Evolutionary conservation across 2,888 invertebrate species (phyloP), one percentile per base, ranked within the genome.

Genomic region (Drosophila parthenogenetica): DNA sequence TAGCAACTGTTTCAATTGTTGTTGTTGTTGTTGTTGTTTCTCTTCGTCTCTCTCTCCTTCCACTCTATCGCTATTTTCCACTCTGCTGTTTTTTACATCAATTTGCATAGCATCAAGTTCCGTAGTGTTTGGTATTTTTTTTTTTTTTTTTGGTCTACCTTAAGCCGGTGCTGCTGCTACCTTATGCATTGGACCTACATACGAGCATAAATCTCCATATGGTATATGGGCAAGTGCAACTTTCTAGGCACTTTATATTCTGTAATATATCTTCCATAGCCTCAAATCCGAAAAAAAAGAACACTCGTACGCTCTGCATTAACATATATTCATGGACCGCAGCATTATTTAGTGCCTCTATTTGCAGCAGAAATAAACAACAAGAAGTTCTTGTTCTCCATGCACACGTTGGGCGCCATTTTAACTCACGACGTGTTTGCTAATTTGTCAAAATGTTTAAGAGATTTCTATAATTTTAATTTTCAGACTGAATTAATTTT

Each of bases 41-140:
- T 67, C 42, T 50, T 8, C 29, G 29, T 29, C 32, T 46, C 17
- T 22, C 25, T 40, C 11, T 39, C 35, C 40, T 13, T 5, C 19
- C 48, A 29, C 2, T 10, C 25, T 46, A 14, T 43, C 43, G 16
- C 19, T 50, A 14, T 58, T 37, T 48, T 51, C 37, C 51, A 46
- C 32, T 42, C 25, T 22, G 16, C 22, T 22, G 22, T 11, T n/a
- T 46, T 54, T 58, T 61, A 40, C 73, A 55, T 67, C 55, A 59
- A 72, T 73, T 73, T 73, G 68, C 73, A 72, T 73, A 63, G 58
- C 40, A 50, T 43, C 58, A 19, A 58, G 54, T 40, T 61, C 64
- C 60, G 48, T 64, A 49, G 50, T 25, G 22, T 13, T 57, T 32
- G 39, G 35, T 45, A 22, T 22, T 22, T 22, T 48, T 40, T 53